Base-by-base conservation (phyloP, 2,888 invertebrate species). In the Desoria tigrina region DNA sequence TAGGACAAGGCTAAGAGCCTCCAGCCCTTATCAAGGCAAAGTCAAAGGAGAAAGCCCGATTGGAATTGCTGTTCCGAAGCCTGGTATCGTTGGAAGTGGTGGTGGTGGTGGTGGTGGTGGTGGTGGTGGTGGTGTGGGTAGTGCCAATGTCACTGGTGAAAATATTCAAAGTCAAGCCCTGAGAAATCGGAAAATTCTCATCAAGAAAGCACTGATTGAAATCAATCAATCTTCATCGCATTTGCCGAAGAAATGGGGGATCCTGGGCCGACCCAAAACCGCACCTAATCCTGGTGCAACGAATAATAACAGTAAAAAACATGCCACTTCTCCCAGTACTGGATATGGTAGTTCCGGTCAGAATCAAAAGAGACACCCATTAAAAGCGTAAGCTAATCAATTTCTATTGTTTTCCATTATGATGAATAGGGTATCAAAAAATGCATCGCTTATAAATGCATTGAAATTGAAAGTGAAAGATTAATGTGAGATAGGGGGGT, bases 121-220 rank as follows among this genome's bases (percentile, higher is more conserved):
- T 26, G 57, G 57, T 18, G 61, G 61, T n/a, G n/a, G n/a, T n/a
- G n/a, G n/a, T n/a, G n/a, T n/a, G n/a, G n/a, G n/a, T n/a, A n/a
- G n/a, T n/a, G n/a, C n/a, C n/a, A n/a, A n/a, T n/a, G n/a, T n/a
- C n/a, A n/a, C n/a, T n/a, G n/a, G n/a, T n/a, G n/a, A n/a, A n/a
- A n/a, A n/a, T n/a, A n/a, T n/a, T 37, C 61, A 60, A 61, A 70
- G 63, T 61, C 71, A 65, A 59, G 74, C 66, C 23, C 72, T 63
- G 11, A 72, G 67, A 63, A 71, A 72, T 61, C 64, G 74, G 42
- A 74, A 71, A 70, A 69, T 74, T 53, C 66, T 72, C 42, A 71
- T 74, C 57, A 74, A 74, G 65, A 74, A 74, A 59, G 72, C 74
- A 18, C 59, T 74, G 23, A 69, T 72, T 61, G 72, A 74, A 64